phyloP scores from a whole-genome alignment of 2,113 vertebrate species.

The Calidris pugnax region DNA sequence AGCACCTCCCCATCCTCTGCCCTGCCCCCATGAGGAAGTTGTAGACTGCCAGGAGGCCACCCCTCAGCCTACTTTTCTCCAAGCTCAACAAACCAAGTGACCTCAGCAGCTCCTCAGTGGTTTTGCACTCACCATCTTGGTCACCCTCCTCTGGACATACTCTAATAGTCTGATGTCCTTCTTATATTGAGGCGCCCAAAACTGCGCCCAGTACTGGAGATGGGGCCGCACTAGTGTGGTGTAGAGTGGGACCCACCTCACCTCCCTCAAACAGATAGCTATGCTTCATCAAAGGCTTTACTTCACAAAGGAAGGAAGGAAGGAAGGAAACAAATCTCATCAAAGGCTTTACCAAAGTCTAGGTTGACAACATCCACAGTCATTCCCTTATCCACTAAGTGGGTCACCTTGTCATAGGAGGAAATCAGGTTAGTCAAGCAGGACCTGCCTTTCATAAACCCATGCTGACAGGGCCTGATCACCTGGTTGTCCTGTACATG shows the following conservation, averaged over 20 bases:
- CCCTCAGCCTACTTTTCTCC: background rate
- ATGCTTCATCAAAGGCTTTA: background rate
- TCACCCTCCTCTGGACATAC: background rate
- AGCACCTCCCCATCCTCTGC: rapidly evolving
- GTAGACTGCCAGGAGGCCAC: background rate
- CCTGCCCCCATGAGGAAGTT: background rate
- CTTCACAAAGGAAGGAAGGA: background rate
- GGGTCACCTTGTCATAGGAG: background rate
- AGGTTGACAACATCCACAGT: background rate
- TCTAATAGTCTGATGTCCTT: background rate
- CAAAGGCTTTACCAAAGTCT: background rate
- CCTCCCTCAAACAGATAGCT: background rate
- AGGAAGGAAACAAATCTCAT: background rate
- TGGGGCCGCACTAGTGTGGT: rapidly evolving
- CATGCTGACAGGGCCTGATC: background rate
- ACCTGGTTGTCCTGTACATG: background rate
- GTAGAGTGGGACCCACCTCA: background rate
- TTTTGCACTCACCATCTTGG: background rate
- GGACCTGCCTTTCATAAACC: background rate
- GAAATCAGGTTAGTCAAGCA: background rate
- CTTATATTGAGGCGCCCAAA: background rate
- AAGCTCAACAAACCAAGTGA: background rate
- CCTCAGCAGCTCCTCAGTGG: background rate
- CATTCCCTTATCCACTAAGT: background rate
- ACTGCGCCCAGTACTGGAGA: rapidly evolving